Evolutionary conservation across 2,888 invertebrate species (phyloP).

Genomic region (Ectemnius lituratus): DNA sequence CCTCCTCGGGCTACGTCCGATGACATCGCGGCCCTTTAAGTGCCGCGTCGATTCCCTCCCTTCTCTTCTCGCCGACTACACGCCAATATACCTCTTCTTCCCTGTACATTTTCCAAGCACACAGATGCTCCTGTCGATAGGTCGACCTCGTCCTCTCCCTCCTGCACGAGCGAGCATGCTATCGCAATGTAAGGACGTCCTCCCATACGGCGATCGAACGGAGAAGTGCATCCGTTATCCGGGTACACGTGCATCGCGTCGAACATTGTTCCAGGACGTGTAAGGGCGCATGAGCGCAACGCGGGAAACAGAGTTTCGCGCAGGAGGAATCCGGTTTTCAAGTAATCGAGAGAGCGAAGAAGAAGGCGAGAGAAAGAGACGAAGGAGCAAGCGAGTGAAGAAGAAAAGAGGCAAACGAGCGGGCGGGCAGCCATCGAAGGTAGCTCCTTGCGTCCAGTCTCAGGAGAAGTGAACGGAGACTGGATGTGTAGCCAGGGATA

Average conservation of each 20-base stretch:
- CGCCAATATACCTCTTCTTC: conserved; percentile 1
- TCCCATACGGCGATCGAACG: conserved; percentile 14
- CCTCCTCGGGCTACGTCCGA: conserved; percentile 52
- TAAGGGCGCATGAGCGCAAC: conserved; percentile 67
- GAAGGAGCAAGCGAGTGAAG: conserved; percentile 40
- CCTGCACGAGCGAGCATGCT: not conserved
- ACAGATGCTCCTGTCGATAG: not conserved
- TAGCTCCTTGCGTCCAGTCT: conserved; percentile 53
- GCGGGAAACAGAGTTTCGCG: conserved; percentile 74
- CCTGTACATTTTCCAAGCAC: not conserved
- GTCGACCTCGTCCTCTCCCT: not conserved
- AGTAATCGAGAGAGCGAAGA: conserved; percentile 71
- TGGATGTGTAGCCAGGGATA: conserved; percentile 60
- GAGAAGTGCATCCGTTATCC: not conserved
- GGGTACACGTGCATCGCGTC: conserved; percentile 36
- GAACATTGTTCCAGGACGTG: conserved; percentile 51
- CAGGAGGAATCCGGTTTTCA: conserved; percentile 76
- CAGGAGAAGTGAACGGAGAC: conserved; percentile 50
- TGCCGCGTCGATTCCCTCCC: conserved; percentile 15
- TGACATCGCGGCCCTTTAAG: conserved; percentile 57
- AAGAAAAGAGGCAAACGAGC: conserved; percentile 45
- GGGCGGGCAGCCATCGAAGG: conserved; percentile 61
- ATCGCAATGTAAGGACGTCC: conserved; percentile 16
- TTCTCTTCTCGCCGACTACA: not conserved
- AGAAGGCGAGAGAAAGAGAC: conserved; percentile 51